These are phyloP conservation scores for Poecilia latipinna DNA, from an alignment of 2,113 vertebrate species.

Conservation along the genomic window DNA sequence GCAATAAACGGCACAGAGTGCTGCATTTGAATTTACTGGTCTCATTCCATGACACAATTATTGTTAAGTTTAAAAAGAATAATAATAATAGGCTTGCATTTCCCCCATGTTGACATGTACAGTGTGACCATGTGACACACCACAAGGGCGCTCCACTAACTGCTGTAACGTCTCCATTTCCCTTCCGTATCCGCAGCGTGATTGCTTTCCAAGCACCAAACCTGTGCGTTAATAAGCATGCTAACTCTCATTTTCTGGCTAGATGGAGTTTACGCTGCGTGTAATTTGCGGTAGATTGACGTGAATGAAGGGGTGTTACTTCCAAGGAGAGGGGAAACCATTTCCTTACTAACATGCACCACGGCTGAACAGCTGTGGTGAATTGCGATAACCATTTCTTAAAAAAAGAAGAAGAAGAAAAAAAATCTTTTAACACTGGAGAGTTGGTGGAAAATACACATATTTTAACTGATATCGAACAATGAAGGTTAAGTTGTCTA, in stretches of 20 bases:
- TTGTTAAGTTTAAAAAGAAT: background rate
- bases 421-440: background rate
- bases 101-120: background rate
- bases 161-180: conserved; percentile 41
- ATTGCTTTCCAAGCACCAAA: conserved; percentile 45
- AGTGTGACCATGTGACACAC: conserved; percentile 15
- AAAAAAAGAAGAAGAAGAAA: background rate
- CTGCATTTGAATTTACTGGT: background rate
- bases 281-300: conserved; percentile 56
- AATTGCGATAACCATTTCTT: conserved; percentile 1
- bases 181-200: conserved; percentile 30
- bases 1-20: background rate
- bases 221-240: conserved; percentile 56
- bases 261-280: conserved; percentile 47
- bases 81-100: background rate
- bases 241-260: conserved; percentile 47
- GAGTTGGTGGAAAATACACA: conserved; percentile 5
- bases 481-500: conserved; percentile 11
- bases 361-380: conserved; percentile 15
- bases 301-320: conserved; percentile 27
- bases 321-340: conserved; percentile 22
- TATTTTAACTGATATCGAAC: conserved; percentile 9
- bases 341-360: conserved; percentile 45
- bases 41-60: background rate
- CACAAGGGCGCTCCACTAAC: conserved; percentile 4